These are phyloP conservation scores for Pantala flavescens DNA, from an alignment of 1,140 invertebrate species.

Conservation along the genomic window DNA sequence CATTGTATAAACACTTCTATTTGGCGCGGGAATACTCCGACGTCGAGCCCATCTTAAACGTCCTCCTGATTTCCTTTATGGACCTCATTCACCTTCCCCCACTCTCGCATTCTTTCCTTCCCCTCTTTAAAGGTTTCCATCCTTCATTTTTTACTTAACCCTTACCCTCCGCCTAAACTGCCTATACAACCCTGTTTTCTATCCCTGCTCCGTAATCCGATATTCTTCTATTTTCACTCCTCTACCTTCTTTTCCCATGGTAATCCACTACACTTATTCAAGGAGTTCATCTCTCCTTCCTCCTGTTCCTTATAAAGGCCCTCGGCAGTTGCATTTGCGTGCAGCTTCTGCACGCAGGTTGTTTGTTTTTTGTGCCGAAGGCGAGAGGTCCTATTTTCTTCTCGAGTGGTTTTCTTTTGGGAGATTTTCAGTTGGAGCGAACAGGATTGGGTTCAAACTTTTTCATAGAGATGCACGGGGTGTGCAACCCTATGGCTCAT, in stretches of 20 bases:
- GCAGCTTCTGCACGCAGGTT: no score
- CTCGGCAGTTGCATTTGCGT: no score
- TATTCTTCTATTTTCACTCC: not conserved
- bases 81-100: not conserved
- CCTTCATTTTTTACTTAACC: slow-evolving; percentile 12
- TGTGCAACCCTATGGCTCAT: no score
- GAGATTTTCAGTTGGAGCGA: no score
- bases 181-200: not conserved
- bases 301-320: no score
- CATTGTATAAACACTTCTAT: no score
- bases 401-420: no score
- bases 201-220: not conserved
- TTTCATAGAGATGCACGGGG: no score
- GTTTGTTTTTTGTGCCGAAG: no score
- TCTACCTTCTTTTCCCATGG: not conserved
- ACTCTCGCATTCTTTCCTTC: not conserved
- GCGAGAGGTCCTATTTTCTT: no score
- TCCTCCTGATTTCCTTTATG: not conserved
- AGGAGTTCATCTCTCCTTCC: not conserved
- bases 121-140: not conserved
- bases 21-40: no score
- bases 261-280: not conserved
- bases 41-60: not conserved
- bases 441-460: no score
- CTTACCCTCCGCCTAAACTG: not conserved